Evolutionary conservation across 2,797 vertebrate species (phyloP).

Genomic region (Dicrostonyx torquatus): DNA sequence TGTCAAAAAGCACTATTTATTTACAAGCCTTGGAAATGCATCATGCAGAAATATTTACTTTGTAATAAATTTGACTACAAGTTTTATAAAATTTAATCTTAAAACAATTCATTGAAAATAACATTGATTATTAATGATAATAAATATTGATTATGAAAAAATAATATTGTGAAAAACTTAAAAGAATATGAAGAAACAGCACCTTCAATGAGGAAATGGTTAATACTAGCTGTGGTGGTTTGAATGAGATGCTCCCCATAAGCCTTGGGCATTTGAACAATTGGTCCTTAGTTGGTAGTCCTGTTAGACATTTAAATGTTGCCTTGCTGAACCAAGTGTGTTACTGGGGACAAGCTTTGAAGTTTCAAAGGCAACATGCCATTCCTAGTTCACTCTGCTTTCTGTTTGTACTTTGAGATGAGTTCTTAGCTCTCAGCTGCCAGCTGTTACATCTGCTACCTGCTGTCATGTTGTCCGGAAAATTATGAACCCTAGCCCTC

Average conservation of each 20-base stretch:
- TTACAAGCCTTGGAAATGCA: not conserved
- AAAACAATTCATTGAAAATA: slow-evolving; percentile 14
- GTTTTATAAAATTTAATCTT: slow-evolving; percentile 31
- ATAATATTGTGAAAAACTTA: not conserved
- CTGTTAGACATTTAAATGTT: not conserved
- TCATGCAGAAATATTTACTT: slow-evolving; percentile 12
- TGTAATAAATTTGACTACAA: slow-evolving; percentile 20
- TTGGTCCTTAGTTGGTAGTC: not conserved
- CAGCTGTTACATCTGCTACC: not conserved
- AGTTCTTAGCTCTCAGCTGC: not conserved
- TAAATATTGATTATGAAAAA: too few species aligned
- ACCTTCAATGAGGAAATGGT: slow-evolving; percentile 40
- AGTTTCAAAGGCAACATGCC: not conserved
- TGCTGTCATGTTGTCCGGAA: not conserved
- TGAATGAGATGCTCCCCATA: not conserved
- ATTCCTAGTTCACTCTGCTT: not conserved
- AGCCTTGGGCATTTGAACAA: not conserved
- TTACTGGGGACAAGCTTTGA: not conserved
- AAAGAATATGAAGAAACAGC: slow-evolving; percentile 3
- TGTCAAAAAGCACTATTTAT: not conserved
- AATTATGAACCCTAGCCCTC: not conserved
- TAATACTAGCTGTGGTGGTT: not conserved
- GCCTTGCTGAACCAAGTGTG: not conserved
- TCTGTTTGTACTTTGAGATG: not conserved
- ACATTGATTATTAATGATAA: too few species aligned